Evolutionary conservation across 1,140 invertebrate genomes (phyloP), one percentile per base, ranked within the genome.

Genomic region (Papilio glaucus): DNA sequence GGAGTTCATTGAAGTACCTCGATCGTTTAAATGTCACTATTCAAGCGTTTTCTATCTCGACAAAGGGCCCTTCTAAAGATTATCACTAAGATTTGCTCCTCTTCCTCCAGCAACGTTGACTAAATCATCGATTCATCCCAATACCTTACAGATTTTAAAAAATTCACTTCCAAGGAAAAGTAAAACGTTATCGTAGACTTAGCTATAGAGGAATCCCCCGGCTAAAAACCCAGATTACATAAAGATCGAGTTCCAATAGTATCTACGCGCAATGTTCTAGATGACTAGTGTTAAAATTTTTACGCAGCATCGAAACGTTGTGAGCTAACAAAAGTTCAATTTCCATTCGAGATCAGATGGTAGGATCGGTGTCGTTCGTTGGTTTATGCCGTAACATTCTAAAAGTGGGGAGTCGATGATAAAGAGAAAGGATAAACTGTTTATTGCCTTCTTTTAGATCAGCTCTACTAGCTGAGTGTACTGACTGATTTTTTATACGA

Each of bases 261-360:
- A 65, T 21, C 4, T 3, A 12, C 72, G 26, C 29, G 6, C 9
- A 76, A 29, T 21, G 18, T 68, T 39, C 69, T 63, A 74, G 76
- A 82, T 77, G 74, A 67, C 29, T 63, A 72, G 72, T 73, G 77
- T 83, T 81, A 85, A 85, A 83, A 77, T 71, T 83, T 72, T 72
- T 62, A 72, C 39, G 21, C 70, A 39, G 15, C 33, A 39, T 63
- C 41, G 18, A 39, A 69, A 69, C 13, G 67, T 70, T 70, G 41
- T 53, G 12, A 12, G 15, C 67, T 18, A 29, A 53, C 67, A 53
- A 70, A 70, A 70, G 45, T 70, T 70, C 21, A 70, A 70, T 70
- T 70, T 39, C 37, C 29, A 65, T 37, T 39, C 62, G 62, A 65
- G 62, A 65, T 65, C 62, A 65, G n/a, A 65, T 65, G 37, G 62